Evolutionary conservation across 2,113 vertebrate species (phyloP), one percentile per base, ranked within the genome.

Genomic region (Pollachius pollachius): DNA sequence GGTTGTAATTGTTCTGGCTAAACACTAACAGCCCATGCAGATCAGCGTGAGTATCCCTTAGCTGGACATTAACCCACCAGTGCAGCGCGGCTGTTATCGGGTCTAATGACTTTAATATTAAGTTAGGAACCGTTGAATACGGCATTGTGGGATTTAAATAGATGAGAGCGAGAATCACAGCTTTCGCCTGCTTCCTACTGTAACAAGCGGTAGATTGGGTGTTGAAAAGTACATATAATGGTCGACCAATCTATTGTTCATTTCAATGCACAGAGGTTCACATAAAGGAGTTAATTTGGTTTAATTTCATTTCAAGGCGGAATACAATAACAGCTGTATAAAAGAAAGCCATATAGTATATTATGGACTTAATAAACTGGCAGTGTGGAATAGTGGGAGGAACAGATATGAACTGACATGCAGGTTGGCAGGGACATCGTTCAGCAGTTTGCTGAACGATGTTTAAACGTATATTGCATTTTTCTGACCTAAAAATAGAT

Each of bases 401-500:
- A 54, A 54, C 16, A 16, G 52, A 54, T 12, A 15, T 16, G 3
- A 12, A 15, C 52, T 54, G 11, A 16, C 12, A 15, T 16, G 52
- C 16, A 54, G 52, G 11, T 4, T 12, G 52, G 16, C 12, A 54
- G 4, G 52, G 52, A 16, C 52, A 16, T 54, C 1, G 52, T 16
- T 15, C 1, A 52, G 9, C 15, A 15, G 6, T n/a, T 56, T n/a
- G 54, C 6, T 25, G 37, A 6, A 41, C 41, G 9, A 48, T 48
- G 41, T 48, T 48, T 48, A 48, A 48, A 48, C 9, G 41, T 48
- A 62, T 64, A 69, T 19, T 34, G 34, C 5, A 17, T 7, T 5
- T 48, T 18, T 16, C 3, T 37, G 11, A 30, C 48, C 27, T 60
- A 23, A 17, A 64, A 81, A 70, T 77, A 67, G 70, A 79, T 73